phyloP scores from a whole-genome alignment of 2,797 vertebrate genomes.

The Hoplostethus atlanticus region DNA sequence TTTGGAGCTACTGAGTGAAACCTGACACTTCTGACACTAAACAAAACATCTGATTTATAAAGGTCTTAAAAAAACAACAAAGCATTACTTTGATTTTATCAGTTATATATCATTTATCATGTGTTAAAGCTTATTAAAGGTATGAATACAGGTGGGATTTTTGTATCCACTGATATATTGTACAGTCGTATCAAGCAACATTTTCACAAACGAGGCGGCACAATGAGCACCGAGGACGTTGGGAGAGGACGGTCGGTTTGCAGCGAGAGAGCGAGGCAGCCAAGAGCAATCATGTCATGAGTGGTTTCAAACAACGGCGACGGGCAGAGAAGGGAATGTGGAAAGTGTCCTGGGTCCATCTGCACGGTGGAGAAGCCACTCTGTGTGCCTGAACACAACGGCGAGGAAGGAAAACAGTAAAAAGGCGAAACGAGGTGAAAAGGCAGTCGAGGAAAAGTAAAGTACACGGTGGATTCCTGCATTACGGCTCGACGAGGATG shows the following conservation, averaged over 20 bases:
- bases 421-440: not conserved
- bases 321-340: not conserved
- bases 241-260: not conserved
- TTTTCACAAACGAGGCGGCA: not conserved
- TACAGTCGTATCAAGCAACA: not conserved
- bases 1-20: too few species aligned
- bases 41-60: too few species aligned
- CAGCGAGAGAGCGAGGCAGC: not conserved
- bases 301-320: slow-evolving; percentile 8
- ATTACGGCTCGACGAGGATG: not conserved
- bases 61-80: not conserved
- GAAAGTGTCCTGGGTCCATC: not conserved
- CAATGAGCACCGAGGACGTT: not conserved
- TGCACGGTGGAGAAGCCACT: not conserved
- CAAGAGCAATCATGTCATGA: not conserved
- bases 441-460: not conserved
- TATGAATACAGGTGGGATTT: not conserved
- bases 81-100: not conserved
- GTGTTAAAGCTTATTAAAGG: not conserved
- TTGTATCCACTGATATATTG: not conserved
- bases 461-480: not conserved
- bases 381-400: too few species aligned
- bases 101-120: not conserved
- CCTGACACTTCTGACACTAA: too few species aligned
- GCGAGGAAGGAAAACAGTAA: not conserved